Conservation (phyloP, 2,113 vertebrate genomes). For the Cathartes aura region DNA sequence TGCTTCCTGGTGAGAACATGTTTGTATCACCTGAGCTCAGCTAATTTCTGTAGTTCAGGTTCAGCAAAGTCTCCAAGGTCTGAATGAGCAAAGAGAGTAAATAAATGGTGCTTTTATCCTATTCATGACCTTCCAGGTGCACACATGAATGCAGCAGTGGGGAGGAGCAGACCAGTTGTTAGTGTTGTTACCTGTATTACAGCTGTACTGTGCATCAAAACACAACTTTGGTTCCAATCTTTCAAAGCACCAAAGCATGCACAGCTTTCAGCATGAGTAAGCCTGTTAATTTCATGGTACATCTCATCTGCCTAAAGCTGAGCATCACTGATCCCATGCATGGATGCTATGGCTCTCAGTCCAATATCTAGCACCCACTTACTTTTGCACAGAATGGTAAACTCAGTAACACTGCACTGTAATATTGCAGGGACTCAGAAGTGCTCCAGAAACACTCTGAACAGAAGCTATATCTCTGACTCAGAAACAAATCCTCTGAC, state of each 20-base stretch:
- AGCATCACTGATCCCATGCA: neutral
- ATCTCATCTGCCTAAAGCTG: neutral
- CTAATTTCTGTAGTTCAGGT: neutral
- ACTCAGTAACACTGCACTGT: neutral
- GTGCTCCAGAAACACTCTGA: neutral
- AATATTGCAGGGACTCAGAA: neutral
- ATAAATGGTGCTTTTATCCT: neutral
- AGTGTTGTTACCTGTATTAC: neutral
- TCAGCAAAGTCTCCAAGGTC: neutral
- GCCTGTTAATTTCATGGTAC: neutral
- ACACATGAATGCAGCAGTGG: neutral
- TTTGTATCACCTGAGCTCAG: neutral
- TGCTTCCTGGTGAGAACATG: neutral
- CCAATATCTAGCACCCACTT: neutral
- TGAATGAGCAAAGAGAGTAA: neutral
- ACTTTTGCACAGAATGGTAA: neutral
- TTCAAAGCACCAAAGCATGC: neutral
- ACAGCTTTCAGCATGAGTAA: neutral
- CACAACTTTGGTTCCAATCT: neutral
- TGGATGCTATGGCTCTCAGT: neutral
- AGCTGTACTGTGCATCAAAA: neutral
- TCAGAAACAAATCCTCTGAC: conserved; percentile 47
- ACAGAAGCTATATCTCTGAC: neutral
- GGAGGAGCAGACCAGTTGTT: neutral
- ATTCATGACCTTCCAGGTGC: neutral